Evolutionary conservation across 1,140 invertebrate species (phyloP), one percentile per base, ranked within the genome.

Genomic region (Caenorhabditis remanei): DNA sequence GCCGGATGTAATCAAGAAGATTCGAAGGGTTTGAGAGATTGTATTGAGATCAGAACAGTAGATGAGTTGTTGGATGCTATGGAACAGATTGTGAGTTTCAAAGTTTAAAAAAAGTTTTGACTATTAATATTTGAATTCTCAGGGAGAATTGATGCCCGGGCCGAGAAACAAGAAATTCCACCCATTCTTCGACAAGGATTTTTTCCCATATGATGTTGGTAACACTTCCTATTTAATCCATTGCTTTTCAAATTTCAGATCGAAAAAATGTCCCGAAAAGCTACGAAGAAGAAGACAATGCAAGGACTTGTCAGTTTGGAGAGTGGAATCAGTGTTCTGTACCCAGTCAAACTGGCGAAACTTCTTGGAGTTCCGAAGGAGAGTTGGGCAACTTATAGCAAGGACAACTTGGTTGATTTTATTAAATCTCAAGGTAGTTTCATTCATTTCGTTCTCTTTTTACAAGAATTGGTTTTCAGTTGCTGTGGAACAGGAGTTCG

Each of bases 211-310:
- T 79, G 71, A 79, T 50, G 71, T 79, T 24, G 24, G 71, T 50
- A 5, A 6, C 40, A 24, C 19, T 46, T 46, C 43, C 9, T 24
- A 24, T 43, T 32, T 19, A 71, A 71, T 21, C 43, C 41, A 9
- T 40, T 61, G 40, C 50, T 63, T n/a, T 55, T 75, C 24, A 1
- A 41, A 8, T 63, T 75, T 50, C n/a, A 84, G 71, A 67, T 85
- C n/a, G 87, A 88, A 41, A 71, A 85, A 43, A 82, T 88, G 87
- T 53, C 84, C 5, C 48, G 84, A 1, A 85, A 85, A 48, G 83
- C 87, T 43, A 63, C 83, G 8, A 88, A 85, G 41, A 88, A 88
- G 75, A 71, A 46, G 24, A 88, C 87, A 46, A 56, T 88, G 43
- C 55, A 84, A 19, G 83, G 83, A 48, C 53, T 85, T 40, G 86